Percentiles rank a stretch among this genome's conserved stretches.
Conservation (phyloP, 2,888 invertebrate genomes). For the Muschampia plurimacula region DNA sequence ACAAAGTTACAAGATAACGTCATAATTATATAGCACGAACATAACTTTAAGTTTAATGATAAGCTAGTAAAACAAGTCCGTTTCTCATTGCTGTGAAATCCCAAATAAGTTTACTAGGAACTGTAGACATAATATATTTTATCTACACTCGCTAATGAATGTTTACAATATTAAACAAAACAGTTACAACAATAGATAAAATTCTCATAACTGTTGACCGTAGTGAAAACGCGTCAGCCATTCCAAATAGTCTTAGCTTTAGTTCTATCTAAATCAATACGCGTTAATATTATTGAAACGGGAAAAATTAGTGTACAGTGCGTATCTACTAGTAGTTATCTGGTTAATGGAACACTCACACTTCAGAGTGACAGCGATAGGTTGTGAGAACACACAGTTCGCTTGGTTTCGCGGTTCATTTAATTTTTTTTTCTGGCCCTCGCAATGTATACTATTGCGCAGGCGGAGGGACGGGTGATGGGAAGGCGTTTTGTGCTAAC, state of each 20-base stretch:
- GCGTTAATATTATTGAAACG: conserved; percentile 15
- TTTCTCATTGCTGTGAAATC: neutral
- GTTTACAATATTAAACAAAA: conserved; percentile 43
- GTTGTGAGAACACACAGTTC: conserved; percentile 52
- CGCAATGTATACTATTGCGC: conserved; percentile 55
- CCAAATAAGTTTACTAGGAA: neutral
- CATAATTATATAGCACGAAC: conserved; percentile 7
- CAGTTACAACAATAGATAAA: conserved; percentile 46
- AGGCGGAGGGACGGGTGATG: conserved; percentile 83
- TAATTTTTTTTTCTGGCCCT: conserved; percentile 17
- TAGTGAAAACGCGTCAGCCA: conserved; percentile 1
- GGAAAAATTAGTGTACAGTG: conserved; percentile 18
- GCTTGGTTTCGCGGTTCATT: conserved; percentile 21
- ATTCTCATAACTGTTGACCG: conserved; percentile 46
- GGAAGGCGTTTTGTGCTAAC: conserved; percentile 90
- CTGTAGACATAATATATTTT: neutral
- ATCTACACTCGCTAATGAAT: conserved; percentile 18
- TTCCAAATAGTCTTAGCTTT: neutral
- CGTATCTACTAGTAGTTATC: conserved; percentile 1
- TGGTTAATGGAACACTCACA: too few relatives aligned
- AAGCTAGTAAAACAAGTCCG: neutral
- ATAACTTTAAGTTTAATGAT: neutral
- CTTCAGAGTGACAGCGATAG: conserved; percentile 39
- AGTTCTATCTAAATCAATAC: neutral
- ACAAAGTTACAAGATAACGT: neutral